Evolutionary conservation across 2,113 vertebrate species (phyloP), one percentile per base, ranked within the genome.

Genomic region (Acanthochromis polyacanthus): DNA sequence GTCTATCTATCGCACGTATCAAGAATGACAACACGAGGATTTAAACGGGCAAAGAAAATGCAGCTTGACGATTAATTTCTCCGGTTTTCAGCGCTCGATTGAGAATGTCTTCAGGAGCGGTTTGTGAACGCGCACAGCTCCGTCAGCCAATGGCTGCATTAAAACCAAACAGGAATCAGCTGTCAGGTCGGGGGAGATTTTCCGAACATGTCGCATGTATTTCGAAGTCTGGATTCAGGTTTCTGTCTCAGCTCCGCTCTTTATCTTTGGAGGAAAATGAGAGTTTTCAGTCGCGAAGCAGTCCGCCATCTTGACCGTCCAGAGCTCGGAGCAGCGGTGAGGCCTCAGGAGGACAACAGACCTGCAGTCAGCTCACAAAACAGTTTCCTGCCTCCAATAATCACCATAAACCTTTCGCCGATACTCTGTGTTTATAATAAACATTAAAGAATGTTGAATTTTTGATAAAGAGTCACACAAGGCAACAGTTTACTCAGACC

Each of bases 21-120:
- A 4, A 43, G 12, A 43, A 7, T 14, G 40, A 43, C 40, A 43
- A 43, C 14, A 43, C 40, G 14, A 43, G 40, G 14, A 12, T 14
- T 12, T 43, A 43, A 43, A 43, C 4, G 5, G 19, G 19, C 5
- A 43, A n/a, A 50, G 48, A 19, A n/a, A n/a, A 53, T 4, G 51
- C 52, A 25, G 10, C 7, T 52, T 43, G 3, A 22, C 22, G 8
- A 10, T 20, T 8, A 2, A 5, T 0, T 32, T 11, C 14, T 88
- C 84, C 4, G 7, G 0, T 14, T 77, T 2, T 86, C 81, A 10
- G 15, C 5, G 43, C 16, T 86, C 63, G 79, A 86, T 83, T 88
- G 36, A 55, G 0, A 17, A 8, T 28, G 83, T 0, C 86, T 89
- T 25, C 25, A 15, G 15, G 8, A 3, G 5, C 0, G 0, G 1